These are phyloP conservation scores for Leptoclinus maculatus DNA, from an alignment of 2,797 vertebrate genomes.

Conservation along the genomic window DNA sequence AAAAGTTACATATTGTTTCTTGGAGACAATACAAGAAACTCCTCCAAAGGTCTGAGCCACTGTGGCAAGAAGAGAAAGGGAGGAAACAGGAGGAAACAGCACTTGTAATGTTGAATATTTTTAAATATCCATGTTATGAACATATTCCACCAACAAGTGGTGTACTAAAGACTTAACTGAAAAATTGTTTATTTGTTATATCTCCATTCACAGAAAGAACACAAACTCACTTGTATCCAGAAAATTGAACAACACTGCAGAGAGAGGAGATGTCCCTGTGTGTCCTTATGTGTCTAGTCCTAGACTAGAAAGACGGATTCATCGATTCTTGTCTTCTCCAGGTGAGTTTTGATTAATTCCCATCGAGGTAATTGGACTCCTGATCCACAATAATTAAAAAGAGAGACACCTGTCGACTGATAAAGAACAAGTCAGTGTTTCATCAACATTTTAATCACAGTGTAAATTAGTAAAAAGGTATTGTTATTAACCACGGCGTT, in stretches of 20 bases:
- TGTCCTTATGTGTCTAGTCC: conserved; percentile 40
- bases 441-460: conserved; percentile 44
- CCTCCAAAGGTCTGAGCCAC: conserved; percentile 16
- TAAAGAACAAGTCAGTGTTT: conserved; percentile 24
- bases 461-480: conserved; percentile 25
- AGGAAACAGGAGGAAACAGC: neutral
- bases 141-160: conserved; percentile 24
- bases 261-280: conserved; percentile 28
- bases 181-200: neutral
- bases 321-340: conserved; percentile 45
- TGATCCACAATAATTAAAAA: conserved; percentile 47
- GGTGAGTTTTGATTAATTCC: conserved; percentile 50
- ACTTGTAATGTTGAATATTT: conserved; percentile 31
- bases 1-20: conserved; percentile 9
- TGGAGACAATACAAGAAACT: conserved; percentile 18
- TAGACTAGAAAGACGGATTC: conserved; percentile 36
- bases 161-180: neutral
- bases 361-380: conserved; percentile 27
- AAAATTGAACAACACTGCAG: conserved; percentile 6
- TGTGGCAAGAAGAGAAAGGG: neutral
- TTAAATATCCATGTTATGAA: neutral
- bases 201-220: neutral
- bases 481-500: neutral
- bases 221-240: neutral
- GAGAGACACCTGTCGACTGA: conserved; percentile 17